phyloP scores from a whole-genome alignment of 2,797 vertebrate genomes.

The Melanotaenia pygmaea region DNA sequence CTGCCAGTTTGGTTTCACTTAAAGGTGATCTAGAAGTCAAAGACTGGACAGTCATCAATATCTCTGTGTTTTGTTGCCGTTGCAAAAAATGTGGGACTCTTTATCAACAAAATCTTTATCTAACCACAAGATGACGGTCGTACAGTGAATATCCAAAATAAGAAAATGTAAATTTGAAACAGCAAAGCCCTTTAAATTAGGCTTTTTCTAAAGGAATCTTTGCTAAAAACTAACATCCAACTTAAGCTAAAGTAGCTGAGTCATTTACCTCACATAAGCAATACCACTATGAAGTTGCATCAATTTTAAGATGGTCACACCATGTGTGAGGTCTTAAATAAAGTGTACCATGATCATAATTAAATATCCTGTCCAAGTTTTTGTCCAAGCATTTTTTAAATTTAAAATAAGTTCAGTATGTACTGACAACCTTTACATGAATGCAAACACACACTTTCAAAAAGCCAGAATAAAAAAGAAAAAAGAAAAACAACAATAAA shows the following conservation, averaged over 20 bases:
- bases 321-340: background rate
- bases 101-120: conserved; percentile 28
- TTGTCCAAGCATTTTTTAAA: background rate
- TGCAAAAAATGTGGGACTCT: background rate
- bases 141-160: conserved; percentile 35
- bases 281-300: background rate
- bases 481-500: conserved; percentile 37
- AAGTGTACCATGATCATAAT: background rate
- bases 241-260: too few species aligned
- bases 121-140: conserved; percentile 10
- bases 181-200: conserved; percentile 30
- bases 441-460: conserved; percentile 28
- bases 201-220: conserved; percentile 9
- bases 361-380: background rate
- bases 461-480: conserved; percentile 33
- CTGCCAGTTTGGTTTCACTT: conserved; percentile 40
- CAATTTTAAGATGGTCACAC: background rate
- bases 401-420: conserved; percentile 9
- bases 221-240: background rate
- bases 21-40: conserved; percentile 19
- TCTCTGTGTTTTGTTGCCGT: background rate
- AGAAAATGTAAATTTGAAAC: conserved; percentile 35
- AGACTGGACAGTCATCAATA: background rate
- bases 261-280: background rate
- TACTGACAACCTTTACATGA: conserved; percentile 10